Base-by-base conservation (phyloP, 2,888 invertebrate genomes). In the Tetragnatha montana region DNA sequence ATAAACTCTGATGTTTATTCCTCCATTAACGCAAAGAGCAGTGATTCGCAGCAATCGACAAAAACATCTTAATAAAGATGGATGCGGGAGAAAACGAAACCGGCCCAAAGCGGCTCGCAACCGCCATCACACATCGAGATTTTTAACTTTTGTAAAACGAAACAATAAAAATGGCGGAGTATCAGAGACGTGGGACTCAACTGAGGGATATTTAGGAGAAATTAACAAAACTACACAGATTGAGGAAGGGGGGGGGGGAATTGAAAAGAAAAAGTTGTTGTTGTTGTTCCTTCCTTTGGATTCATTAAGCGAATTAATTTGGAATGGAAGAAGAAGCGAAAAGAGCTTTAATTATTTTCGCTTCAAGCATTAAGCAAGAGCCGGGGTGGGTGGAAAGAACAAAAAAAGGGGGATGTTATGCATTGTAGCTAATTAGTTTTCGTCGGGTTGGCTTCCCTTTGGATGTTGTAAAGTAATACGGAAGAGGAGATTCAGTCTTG, bases 281-380 rank as follows among this genome's bases (percentile, higher is more conserved):
- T 21, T 10, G 8, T 78, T 49, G 19, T 49, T 51, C 7, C 50
- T 6, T 22, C 60, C 0, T 78, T 51, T 21, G 22, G 51, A 78
- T 78, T 78, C 78, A 78, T 78, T 78, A 60, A 51, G 19, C 51
- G 50, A 51, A 12, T 19, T 78, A 78, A 78, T 51, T 78, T 78
- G 12, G 47, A 4, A 0, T 0, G 7, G 22, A 8, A 71, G 35
- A 51, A 51, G 21, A 51, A 14, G 6, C 0, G 22, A 51, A 51
- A 78, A 6, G 14, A 51, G 21, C 21, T 22, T 22, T 14, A 60
- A 78, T 51, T 78, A 78, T 51, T 22, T 78, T 21, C 7, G 10
- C 12, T 51, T 10, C 22, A 8, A 60, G 12, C 12, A 60, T 4
- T 12, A 60, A 17, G 60, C 12, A 60, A 60, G 60, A 17, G 60